Evolutionary conservation across 2,113 vertebrate species (phyloP).

Genomic region (Erpornis zantholeuca): DNA sequence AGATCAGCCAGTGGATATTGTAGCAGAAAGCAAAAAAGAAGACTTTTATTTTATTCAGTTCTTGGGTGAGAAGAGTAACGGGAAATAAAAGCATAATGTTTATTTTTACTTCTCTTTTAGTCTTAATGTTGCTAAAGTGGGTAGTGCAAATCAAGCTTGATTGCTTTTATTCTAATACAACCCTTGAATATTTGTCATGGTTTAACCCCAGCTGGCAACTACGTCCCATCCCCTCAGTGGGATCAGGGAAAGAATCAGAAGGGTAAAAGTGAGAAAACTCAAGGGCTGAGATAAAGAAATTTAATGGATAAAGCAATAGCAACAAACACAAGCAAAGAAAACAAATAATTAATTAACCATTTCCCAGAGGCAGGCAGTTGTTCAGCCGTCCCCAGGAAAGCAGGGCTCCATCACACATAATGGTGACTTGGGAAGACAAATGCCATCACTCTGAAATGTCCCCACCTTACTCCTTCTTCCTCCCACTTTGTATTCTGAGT

Average conservation of each 20-base stretch:
- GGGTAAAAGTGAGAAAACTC: not conserved
- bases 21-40: not conserved
- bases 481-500: not conserved
- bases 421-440: not conserved
- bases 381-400: not conserved
- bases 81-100: not conserved
- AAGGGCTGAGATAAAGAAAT: not conserved
- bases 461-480: not conserved
- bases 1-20: not conserved
- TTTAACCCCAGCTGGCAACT: not conserved
- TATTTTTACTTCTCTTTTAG: slow-evolving; percentile 8
- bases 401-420: not conserved
- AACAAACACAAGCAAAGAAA: not conserved
- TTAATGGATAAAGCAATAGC: not conserved
- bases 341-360: not conserved
- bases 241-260: not conserved
- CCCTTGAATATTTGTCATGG: not conserved
- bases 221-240: not conserved
- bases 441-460: not conserved
- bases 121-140: not conserved
- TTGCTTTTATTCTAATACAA: not conserved
- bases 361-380: not conserved
- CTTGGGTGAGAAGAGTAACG: not conserved
- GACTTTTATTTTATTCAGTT: not conserved
- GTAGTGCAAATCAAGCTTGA: not conserved